Percentiles rank a stretch among this genome's conserved stretches.
Conservation (phyloP, 1,140 invertebrate genomes). For the Sitophilus oryzae region DNA sequence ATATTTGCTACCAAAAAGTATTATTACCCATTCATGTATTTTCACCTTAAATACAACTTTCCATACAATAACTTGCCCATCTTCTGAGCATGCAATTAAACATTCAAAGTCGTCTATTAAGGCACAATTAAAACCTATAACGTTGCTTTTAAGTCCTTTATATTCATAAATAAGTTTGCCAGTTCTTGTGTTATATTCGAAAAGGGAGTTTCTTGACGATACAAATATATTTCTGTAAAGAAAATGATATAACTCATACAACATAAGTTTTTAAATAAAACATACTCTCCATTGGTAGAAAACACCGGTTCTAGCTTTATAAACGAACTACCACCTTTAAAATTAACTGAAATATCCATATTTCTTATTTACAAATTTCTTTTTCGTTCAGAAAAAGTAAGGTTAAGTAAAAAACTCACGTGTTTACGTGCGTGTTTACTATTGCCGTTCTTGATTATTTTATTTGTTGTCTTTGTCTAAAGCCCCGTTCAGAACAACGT, state of each 20-base stretch:
- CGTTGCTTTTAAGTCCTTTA: conserved; percentile 44
- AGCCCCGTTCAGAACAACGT: too few relatives aligned
- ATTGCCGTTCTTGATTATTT: too few relatives aligned
- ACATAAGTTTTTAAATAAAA: conserved; percentile 28
- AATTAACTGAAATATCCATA: conserved; percentile 33
- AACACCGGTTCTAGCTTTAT: conserved; percentile 56
- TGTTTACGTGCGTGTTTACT: too few relatives aligned
- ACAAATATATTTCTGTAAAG: conserved; percentile 52
- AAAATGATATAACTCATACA: conserved; percentile 19
- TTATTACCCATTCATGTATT: conserved; percentile 46
- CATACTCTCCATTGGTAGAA: conserved; percentile 59
- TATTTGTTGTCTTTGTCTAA: too few relatives aligned
- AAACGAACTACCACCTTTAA: conserved; percentile 53
- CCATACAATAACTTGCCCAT: conserved; percentile 51
- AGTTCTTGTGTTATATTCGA: conserved; percentile 53
- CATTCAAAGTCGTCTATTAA: conserved; percentile 45
- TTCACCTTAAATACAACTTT: conserved; percentile 49
- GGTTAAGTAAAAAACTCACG: too few relatives aligned
- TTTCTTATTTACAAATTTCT: too few relatives aligned
- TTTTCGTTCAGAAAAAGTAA: too few relatives aligned
- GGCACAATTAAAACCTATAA: conserved; percentile 48
- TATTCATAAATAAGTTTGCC: conserved; percentile 51
- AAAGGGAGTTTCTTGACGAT: conserved; percentile 50
- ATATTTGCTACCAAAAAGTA: conserved; percentile 5
- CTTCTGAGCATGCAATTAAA: conserved; percentile 51